Evolutionary conservation across 2,797 vertebrate genomes (phyloP), one percentile per base, ranked within the genome.

Genomic region (Spondyliosoma cantharus): DNA sequence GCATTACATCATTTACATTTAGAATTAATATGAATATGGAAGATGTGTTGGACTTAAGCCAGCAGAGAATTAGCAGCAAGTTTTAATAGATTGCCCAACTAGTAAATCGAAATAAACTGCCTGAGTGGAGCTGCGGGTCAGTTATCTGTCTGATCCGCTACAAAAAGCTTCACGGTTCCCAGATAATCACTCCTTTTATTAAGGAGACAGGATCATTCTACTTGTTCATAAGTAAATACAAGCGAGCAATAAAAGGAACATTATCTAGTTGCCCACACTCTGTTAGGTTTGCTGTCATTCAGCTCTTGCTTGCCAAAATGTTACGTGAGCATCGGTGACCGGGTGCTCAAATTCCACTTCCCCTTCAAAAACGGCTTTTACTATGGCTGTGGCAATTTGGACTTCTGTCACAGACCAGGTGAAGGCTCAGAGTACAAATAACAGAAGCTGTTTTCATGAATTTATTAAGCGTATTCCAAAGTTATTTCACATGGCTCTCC

Each of bases 1-100:
- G 27, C 78, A 62, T 77, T 27, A 64, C 42, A 77, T 45, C 54
- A 71, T 85, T 82, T 80, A 71, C 45, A 84, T 77, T 78, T 76
- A 15, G 49, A 83, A 64, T 73, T 32, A 43, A 66, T 75, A n/a
- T 43, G 66, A 82, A 71, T 60, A 46, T 12, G 25, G 15, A 77
- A 29, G 69, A 62, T 74, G 59, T 56, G 71, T 61, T 71, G 20
- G 62, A 66, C 46, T 54, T 7, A 19, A 66, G 57, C 50, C 56
- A 69, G 60, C 42, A 27, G 48, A 71, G 32, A 63, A 22, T 64
- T 16, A 69, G 49, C 37, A 12, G 22, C 17, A 48, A n/a, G 59
- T 60, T 73, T 74, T 74, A 64, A 85, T 75, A 63, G 67, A 86
- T 78, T 60, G 45, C 29, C 56, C 16, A 29, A 45, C 24, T 54